Evolutionary conservation across 2,113 vertebrate genomes (phyloP).

Genomic region (Centropus bengalensis): DNA sequence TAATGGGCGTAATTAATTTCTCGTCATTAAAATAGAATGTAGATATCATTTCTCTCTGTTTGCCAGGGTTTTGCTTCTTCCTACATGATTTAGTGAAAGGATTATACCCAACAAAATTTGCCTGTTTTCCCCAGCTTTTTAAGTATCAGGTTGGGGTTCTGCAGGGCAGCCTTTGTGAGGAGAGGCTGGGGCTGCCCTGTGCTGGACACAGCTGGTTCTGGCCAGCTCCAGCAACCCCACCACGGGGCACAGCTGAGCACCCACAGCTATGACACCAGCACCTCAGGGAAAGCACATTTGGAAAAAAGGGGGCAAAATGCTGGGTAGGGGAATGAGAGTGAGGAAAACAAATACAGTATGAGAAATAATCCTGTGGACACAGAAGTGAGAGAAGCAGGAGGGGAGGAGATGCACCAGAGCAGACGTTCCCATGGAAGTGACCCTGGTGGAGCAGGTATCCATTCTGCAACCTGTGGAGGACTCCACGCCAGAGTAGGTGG

Average conservation of each 20-base stretch:
- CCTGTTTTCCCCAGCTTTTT: background rate
- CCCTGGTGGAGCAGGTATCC: background rate
- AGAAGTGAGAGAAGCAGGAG: background rate
- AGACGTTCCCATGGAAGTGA: background rate
- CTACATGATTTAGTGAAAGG: background rate
- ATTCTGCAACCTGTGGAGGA: background rate
- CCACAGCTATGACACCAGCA: background rate
- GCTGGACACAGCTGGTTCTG: background rate
- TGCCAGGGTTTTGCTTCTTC: background rate
- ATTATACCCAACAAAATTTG: background rate
- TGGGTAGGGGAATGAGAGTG: background rate
- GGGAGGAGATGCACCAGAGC: fast-evolving
- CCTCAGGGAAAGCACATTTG: background rate
- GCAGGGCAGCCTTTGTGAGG: background rate
- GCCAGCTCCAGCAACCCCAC: fast-evolving
- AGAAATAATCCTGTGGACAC: background rate
- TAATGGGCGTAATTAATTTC: background rate
- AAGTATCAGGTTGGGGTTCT: background rate
- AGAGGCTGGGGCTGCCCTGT: fast-evolving
- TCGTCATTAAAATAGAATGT: background rate
- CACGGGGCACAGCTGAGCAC: background rate
- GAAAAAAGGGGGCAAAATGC: background rate
- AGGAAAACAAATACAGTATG: background rate
- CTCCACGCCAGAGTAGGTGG: background rate
- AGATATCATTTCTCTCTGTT: background rate